Conservation (phyloP, 2,113 vertebrate species). For the Chauna torquata region DNA sequence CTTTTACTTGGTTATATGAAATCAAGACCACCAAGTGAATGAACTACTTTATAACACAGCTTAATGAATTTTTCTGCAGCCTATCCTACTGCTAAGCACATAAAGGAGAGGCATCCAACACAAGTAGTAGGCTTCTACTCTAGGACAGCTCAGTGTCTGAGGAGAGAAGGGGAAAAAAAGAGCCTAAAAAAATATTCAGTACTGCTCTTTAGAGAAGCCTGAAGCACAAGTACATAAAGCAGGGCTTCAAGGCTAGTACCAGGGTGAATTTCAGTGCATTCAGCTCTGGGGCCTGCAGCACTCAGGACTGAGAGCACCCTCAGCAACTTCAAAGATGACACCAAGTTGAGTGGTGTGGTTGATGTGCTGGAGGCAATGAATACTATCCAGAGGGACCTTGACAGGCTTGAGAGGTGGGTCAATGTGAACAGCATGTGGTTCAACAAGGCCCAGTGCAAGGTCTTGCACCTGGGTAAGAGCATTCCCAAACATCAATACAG, state of each 20-base stretch:
- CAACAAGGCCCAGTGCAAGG: too few species aligned
- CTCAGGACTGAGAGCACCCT: too few species aligned
- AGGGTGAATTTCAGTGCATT: neutral
- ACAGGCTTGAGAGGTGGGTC: too few species aligned
- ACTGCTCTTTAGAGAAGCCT: neutral
- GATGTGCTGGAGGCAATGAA: too few species aligned
- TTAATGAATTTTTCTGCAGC: neutral
- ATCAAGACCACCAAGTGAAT: neutral
- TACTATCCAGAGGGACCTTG: too few species aligned
- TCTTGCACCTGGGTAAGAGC: too few species aligned
- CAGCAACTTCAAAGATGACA: too few species aligned
- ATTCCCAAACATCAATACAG: too few species aligned
- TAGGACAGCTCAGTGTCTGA: neutral
- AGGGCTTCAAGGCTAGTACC: neutral
- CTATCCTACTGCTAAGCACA: neutral
- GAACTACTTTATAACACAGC: neutral
- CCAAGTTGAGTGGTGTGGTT: too few species aligned
- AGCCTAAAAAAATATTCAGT: neutral
- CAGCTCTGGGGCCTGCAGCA: neutral
- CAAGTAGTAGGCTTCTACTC: neutral
- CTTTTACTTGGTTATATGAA: neutral
- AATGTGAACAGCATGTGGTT: too few species aligned
- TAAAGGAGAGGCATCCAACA: neutral
- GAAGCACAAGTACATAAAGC: neutral
- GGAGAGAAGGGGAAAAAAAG: neutral